phyloP scores from a whole-genome alignment of 2,888 invertebrate genomes.

The Drosophila quinaria region DNA sequence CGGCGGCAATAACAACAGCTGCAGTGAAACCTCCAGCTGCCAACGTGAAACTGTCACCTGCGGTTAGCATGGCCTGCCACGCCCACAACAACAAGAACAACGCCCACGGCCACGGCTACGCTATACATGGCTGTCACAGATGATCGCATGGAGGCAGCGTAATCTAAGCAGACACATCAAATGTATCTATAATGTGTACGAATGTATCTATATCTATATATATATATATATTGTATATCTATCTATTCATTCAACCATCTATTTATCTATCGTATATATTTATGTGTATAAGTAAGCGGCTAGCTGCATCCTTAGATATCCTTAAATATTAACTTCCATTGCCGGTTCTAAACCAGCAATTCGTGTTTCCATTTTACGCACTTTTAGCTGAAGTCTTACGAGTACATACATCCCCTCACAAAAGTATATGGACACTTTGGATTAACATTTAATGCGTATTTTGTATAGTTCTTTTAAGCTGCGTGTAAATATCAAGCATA shows the following conservation, averaged over 20 bases:
- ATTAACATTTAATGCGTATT: slow-evolving; percentile 65
- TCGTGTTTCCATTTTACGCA: slow-evolving; percentile 9
- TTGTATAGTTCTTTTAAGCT: slow-evolving; percentile 59
- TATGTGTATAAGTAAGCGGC: slow-evolving; percentile 12
- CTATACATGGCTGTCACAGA: slow-evolving; percentile 66
- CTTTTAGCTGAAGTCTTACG: slow-evolving; percentile 11
- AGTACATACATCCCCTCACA: slow-evolving; percentile 11
- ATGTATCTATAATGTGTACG: slow-evolving; percentile 33
- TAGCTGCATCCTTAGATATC: slow-evolving; percentile 33
- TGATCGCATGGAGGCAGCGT: slow-evolving; percentile 55
- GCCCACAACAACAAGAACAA: slow-evolving; percentile 3
- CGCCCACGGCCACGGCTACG: slow-evolving; percentile 8
- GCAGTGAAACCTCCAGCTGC: slow-evolving; percentile 19
- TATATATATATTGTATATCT: slow-evolving; percentile 15
- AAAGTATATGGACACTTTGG: slow-evolving; percentile 17
- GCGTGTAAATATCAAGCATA: slow-evolving; percentile 65
- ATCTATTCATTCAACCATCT: slow-evolving; percentile 16
- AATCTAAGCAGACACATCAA: slow-evolving; percentile 43
- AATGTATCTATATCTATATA: slow-evolving; percentile 18
- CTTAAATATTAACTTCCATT: slow-evolving; percentile 17
- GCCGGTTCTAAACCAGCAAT: slow-evolving; percentile 51
- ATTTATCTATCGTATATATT: slow-evolving; percentile 22
- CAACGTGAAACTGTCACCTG: slow-evolving; percentile 34
- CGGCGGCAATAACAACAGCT: slow-evolving; percentile 20
- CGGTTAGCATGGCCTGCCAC: slow-evolving; percentile 42